Evolutionary conservation across 2,888 invertebrate genomes (phyloP).

Genomic region (Oligia strigilis): DNA sequence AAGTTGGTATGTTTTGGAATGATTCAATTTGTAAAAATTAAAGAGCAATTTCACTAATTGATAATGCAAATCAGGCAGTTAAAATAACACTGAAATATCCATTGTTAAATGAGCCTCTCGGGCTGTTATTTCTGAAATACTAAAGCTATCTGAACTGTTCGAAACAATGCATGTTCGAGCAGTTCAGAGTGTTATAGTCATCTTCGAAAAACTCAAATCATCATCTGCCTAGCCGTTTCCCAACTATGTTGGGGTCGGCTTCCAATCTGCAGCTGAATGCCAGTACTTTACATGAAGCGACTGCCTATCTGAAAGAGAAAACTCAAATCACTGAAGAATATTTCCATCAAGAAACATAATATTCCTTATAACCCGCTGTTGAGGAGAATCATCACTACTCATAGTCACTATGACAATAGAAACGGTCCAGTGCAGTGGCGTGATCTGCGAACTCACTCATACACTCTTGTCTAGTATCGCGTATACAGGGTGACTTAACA

Average conservation of each 20-base stretch:
- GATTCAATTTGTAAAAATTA: no score
- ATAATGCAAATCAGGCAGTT: not conserved
- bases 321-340: not conserved
- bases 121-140: not conserved
- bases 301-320: no score
- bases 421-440: not conserved
- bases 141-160: not conserved
- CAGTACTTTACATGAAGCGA: no score
- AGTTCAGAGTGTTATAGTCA: not conserved
- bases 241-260: no score
- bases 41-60: not conserved
- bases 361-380: not conserved
- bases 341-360: not conserved
- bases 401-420: constrained; percentile 18
- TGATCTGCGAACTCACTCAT: constrained; percentile 3
- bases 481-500: not conserved
- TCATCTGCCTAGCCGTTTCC: no score
- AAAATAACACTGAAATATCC: not conserved
- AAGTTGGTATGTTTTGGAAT: not conserved
- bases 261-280: no score
- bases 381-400: not conserved
- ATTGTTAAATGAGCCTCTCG: not conserved
- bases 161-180: not conserved
- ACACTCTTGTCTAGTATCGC: not conserved
- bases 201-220: not conserved